Evolutionary conservation across 2,888 invertebrate species (phyloP), one percentile per base, ranked within the genome.

Genomic region (Argyresthia goedartella): DNA sequence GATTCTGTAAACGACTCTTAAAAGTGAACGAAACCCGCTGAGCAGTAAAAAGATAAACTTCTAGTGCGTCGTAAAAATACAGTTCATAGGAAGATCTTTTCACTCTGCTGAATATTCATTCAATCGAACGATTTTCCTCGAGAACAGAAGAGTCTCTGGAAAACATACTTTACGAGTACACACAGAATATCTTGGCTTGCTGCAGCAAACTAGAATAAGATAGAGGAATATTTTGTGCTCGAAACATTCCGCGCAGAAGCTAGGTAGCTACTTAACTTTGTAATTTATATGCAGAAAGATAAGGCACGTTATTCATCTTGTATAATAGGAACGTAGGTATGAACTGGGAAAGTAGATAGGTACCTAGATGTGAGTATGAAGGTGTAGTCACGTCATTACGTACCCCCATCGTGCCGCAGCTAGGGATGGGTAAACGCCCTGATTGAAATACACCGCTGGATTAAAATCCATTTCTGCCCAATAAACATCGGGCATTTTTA

Each of bases 101-200:
- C 57, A 52, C 55, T 51, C 56, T 57, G 51, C 52, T 54, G 56
- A 43, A 53, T 53, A 56, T 54, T 55, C 54, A 51, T 52, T 56
- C 57, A 54, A 52, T 55, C 54, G 58, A 56, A 55, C 53, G 53
- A 51, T 55, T 52, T 52, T 48, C 25, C 46, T 36, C 52, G 50
- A 50, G 52, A 25, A 25, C 48, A 51, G 16, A 51, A 53, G 57
- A 54, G 55, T 50, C 48, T 48, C 51, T 10, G 11, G 36, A 49
- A 49, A 49, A 8, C 14, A 10, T 14, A 39, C 8, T 36, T 36
- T 25, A 25, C 25, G 25, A 25, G 25, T 25, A 25, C 25, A 25
- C n/a, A n/a, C n/a, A n/a, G n/a, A n/a, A 25, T 25, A 25, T 25
- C 25, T 25, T 25, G 25, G 25, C 25, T 25, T 25, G 25, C 25